phyloP scores from a whole-genome alignment of 1,140 invertebrate species.

The Lepidurus apus region DNA sequence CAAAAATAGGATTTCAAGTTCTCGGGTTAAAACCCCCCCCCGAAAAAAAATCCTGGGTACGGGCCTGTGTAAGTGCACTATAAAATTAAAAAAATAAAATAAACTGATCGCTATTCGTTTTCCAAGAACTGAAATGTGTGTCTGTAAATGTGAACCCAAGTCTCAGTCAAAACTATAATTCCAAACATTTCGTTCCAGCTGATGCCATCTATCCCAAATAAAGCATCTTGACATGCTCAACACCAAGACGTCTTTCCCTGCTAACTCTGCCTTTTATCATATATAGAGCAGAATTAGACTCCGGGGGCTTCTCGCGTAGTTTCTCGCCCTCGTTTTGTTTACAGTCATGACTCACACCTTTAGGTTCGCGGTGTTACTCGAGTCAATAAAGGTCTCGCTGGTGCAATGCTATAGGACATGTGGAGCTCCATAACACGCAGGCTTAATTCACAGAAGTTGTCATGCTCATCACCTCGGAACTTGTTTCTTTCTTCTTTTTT shows the following conservation, averaged over 20 bases:
- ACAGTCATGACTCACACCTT: slow-evolving; percentile 7
- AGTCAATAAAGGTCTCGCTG: slow-evolving; percentile 15
- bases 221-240: neutral
- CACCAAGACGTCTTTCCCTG: slow-evolving; percentile 3
- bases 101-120: no score
- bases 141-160: neutral
- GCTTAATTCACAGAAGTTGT: neutral
- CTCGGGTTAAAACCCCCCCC: no score
- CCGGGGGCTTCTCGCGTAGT: slow-evolving; percentile 7
- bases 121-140: no score
- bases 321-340: slow-evolving; percentile 17
- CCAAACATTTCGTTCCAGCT: neutral
- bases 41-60: no score
- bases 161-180: neutral
- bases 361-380: slow-evolving; percentile 10
- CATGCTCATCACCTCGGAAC: neutral
- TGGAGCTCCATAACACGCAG: neutral
- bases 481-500: neutral
- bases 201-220: slow-evolving; percentile 15
- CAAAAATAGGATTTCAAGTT: no score
- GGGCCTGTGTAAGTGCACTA: no score
- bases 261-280: slow-evolving; percentile 16
- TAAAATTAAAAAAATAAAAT: no score
- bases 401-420: neutral
- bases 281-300: slow-evolving; percentile 10